Evolutionary conservation across 1,140 invertebrate species (phyloP), one percentile per base, ranked within the genome.

Genomic region (Caerostris darwini): DNA sequence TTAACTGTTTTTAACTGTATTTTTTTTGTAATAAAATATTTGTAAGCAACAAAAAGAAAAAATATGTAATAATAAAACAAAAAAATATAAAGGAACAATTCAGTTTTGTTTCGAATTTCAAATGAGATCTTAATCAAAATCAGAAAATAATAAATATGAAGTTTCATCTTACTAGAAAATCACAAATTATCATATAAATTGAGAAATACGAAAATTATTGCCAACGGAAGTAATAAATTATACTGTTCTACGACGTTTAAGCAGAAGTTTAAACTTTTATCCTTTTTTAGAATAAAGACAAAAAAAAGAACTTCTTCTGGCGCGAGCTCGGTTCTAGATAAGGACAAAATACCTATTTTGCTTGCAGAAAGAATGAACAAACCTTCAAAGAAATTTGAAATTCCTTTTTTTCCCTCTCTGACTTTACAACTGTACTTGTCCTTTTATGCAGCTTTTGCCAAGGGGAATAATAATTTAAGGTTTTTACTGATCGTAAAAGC

Each of bases 391-490:
- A 34, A 85, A 56, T 85, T 85, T 85, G 7, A 85, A 85, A 85
- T 85, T 57, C 69, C 69, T 85, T 85, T 85, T 81, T 58, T 85
- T 85, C 34, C 64, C 57, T 85, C 57, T 85, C 7, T 57, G 57
- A 58, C 57, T 85, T 85, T 85, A 85, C 82, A 85, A 85, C 82
- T 85, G 82, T 58, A 85, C 82, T 85, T 85, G 82, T 85, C 82
- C 19, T 58, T 56, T 58, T 85, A 58, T 85, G 82, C 57, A n/a
- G 54, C n/a, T 56, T 85, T 85, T 7, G 54, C 82, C 82, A 14
- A 85, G 12, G 82, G 82, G 82, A 85, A 85, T 85, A 85, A 85
- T 85, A 85, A 85, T 85, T 85, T 85, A 85, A 58, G 57, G 82
- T 56, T 85, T 85, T 85, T 85, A 85, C 82, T 85, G 82, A 17